phyloP scores from a whole-genome alignment of 2,888 invertebrate species.

The Trichogramma dendrolimi region DNA sequence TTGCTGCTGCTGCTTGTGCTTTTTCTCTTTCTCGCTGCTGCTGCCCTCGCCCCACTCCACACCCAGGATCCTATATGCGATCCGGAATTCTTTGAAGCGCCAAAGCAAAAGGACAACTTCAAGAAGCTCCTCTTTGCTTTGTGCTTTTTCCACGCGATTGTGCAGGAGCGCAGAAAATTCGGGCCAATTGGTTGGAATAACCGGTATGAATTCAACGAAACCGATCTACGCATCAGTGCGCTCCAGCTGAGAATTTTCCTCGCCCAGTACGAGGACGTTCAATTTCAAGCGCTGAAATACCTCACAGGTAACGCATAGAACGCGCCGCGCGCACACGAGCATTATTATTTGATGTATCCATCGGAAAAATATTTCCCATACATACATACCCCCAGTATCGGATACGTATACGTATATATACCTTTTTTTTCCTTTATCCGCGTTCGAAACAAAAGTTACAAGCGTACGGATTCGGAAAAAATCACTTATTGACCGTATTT shows the following conservation, averaged over 20 bases:
- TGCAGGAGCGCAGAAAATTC: conserved; percentile 86
- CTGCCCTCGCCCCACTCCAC: too few relatives aligned
- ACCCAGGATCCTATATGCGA: conserved; percentile 77
- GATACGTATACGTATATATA: too few relatives aligned
- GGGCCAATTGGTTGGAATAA: conserved; percentile 96
- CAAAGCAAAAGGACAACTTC: conserved; percentile 70
- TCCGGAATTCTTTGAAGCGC: conserved; percentile 80
- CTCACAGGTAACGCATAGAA: conserved; percentile 57
- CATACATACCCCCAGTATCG: too few relatives aligned
- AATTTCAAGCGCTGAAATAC: conserved; percentile 82
- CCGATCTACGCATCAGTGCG: conserved; percentile 84
- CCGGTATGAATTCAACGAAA: conserved; percentile 92
- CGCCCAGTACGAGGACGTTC: conserved; percentile 77
- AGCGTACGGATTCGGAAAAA: too few relatives aligned
- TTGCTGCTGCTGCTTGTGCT: neutral
- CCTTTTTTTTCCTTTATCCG: too few relatives aligned
- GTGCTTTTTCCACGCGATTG: conserved; percentile 90
- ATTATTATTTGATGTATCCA: too few relatives aligned
- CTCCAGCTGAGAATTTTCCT: conserved; percentile 85
- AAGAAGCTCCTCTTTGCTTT: conserved; percentile 82
- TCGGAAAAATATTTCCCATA: too few relatives aligned
- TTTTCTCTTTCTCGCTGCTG: too few relatives aligned
- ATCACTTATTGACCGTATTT: too few relatives aligned
- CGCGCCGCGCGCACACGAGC: too few relatives aligned
- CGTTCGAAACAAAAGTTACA: too few relatives aligned